Evolutionary conservation across 2,888 invertebrate species (phyloP), one percentile per base, ranked within the genome.

Genomic region (Calephelis perditalis): DNA sequence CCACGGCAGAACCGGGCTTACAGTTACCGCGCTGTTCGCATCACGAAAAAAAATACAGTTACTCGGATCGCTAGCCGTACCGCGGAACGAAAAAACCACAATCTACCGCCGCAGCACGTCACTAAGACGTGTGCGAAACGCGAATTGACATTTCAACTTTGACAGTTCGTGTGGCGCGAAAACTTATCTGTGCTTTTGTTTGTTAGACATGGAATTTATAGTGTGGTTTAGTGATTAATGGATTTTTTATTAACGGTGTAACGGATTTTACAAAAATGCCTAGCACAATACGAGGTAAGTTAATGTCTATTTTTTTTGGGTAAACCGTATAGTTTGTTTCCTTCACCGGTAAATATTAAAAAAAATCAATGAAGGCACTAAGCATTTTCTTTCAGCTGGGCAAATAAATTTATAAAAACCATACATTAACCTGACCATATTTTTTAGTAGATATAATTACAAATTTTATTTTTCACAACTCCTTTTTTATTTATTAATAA

Each of bases 31-130:
- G 52, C 26, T 68, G 74, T 73, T 78, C 72, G 79, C 78, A 84
- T 80, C 84, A 84, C 85, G 82, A 88, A 89, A 90, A 89, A 87
- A 87, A 80, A 63, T 87, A 89, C 88, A 86, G 89, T 89, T 90
- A 89, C 67, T 73, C 70, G 67, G 65, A 76, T 64, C 63, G 70
- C 65, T 79, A 72, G 74, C 75, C 79, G 79, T 77, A 77, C 77
- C 72, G 71, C 73, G 78, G 79, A 68, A 72, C 80, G 84, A 87
- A 88, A 88, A 89, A 88, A 86, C 79, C 89, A 89, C 81, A 81
- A 81, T 74, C 81, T 71, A 66, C 71, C 74, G 75, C 77, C 73
- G 74, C 81, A 74, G 75, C 86, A 82, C 76, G 75, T 82, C 82
- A 80, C 79, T 76, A 82, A 81, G 83, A 89, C 88, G 88, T 85